Percentiles rank a stretch among this genome's conserved stretches.
phyloP scores from a whole-genome alignment of 2,797 vertebrate genomes.

The Chloroceryle amazona region DNA sequence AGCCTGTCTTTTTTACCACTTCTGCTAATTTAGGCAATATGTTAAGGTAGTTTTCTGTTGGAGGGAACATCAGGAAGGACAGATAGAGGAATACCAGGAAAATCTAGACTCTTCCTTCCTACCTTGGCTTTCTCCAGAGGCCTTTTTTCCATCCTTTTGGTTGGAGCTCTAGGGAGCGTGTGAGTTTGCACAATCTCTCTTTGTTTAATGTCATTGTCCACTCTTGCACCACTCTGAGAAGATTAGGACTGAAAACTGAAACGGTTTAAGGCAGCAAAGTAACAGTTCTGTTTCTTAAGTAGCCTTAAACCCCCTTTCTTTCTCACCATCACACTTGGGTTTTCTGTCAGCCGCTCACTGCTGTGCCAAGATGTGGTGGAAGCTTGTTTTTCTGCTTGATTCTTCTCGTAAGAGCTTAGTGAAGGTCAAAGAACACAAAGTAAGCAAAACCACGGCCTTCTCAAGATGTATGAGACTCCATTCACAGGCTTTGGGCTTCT shows the following conservation, averaged over 20 bases:
- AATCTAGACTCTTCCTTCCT: slow-evolving; percentile 2
- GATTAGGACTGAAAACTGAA: neutral
- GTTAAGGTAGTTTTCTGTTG: slow-evolving; percentile 75
- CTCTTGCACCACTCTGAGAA: neutral
- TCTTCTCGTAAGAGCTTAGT: neutral
- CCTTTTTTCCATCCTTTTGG: neutral
- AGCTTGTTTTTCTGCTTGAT: neutral
- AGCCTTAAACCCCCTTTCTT: slow-evolving; percentile 37
- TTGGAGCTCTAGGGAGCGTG: neutral
- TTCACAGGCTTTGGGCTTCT: neutral
- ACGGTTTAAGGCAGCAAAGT: slow-evolving; percentile 25
- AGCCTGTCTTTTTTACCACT: slow-evolving; percentile 75
- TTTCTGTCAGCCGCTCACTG: slow-evolving; percentile 32
- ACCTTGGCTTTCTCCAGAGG: neutral
- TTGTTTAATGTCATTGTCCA: neutral
- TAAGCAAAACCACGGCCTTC: neutral
- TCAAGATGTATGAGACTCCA: neutral
- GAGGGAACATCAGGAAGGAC: slow-evolving; percentile 74
- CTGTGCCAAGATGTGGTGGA: slow-evolving; percentile 8
- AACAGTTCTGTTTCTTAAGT: slow-evolving; percentile 48
- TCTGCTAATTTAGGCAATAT: slow-evolving; percentile 78
- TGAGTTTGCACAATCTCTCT: neutral
- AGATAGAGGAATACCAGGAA: slow-evolving; percentile 50
- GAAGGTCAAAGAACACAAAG: neutral
- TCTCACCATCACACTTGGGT: neutral